Percentiles rank a stretch among this genome's conserved stretches.
These are phyloP conservation scores for Cuculus canorus DNA, from an alignment of 2,797 vertebrate species.

Conservation along the genomic window DNA sequence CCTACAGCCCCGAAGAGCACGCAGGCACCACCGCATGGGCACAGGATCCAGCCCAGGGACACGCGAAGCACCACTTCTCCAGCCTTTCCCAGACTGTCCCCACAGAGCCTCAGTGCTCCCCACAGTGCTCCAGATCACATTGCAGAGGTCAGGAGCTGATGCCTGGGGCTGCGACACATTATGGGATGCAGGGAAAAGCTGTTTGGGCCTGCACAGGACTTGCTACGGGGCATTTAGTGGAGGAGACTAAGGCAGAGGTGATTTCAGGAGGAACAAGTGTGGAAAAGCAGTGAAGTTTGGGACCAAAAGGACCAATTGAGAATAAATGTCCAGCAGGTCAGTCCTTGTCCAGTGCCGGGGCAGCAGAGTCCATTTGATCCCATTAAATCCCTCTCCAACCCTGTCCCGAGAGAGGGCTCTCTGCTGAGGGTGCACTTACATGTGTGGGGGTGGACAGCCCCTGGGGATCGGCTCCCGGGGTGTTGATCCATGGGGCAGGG, in stretches of 20 bases:
- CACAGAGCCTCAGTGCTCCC: background rate
- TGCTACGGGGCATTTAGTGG: background rate
- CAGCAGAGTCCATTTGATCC: rapidly evolving
- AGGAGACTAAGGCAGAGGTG: background rate
- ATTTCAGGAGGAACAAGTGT: background rate
- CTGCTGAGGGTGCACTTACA: rapidly evolving
- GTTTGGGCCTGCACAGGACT: background rate
- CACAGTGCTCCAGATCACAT: rapidly evolving
- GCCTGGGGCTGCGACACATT: background rate
- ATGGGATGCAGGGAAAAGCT: background rate
- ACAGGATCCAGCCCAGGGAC: background rate
- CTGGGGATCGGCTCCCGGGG: rapidly evolving
- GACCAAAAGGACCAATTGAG: background rate
- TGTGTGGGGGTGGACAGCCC: too few relatives aligned
- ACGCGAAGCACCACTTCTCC: background rate
- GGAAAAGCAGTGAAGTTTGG: background rate
- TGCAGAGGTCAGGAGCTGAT: rapidly evolving
- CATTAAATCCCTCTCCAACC: background rate
- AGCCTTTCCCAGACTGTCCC: background rate
- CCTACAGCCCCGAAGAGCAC: too few relatives aligned
- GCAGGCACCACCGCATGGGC: rapidly evolving
- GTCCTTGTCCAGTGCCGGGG: rapidly evolving
- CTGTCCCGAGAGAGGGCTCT: background rate
- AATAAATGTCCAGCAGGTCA: too few relatives aligned
- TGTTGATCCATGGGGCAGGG: rapidly evolving